Evolutionary conservation across 2,113 vertebrate genomes (phyloP).

Genomic region (Prochilodus magdalenae): DNA sequence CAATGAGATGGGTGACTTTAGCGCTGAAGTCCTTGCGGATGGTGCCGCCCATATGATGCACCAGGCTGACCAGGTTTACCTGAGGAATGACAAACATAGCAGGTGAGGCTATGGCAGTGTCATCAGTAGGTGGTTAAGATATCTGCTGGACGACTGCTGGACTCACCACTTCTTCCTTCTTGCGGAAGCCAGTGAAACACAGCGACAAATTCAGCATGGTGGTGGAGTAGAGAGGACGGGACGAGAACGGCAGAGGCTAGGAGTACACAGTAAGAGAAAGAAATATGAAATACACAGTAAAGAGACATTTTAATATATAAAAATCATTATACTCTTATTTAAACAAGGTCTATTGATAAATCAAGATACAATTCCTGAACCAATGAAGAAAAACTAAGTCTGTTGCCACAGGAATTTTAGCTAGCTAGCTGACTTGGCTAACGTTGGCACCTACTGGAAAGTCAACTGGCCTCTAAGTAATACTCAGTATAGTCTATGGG

Average conservation of each 20-base stretch:
- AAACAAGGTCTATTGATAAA: neutral
- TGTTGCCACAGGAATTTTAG: too few relatives aligned
- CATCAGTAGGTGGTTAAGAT: neutral
- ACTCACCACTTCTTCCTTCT: constrained; percentile 95
- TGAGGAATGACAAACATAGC: constrained; percentile 54
- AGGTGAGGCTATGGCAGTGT: neutral
- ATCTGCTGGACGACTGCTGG: neutral
- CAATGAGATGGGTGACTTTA: constrained; percentile 96
- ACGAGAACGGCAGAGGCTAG: constrained; percentile 93
- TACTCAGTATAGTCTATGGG: too few relatives aligned
- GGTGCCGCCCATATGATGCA: constrained; percentile 97
- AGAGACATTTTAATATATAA: neutral
- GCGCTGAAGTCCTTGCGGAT: constrained; percentile 94
- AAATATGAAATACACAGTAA: neutral
- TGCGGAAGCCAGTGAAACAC: constrained; percentile 96
- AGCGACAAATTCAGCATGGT: constrained; percentile 92
- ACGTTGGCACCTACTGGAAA: too few relatives aligned
- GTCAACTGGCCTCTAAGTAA: too few relatives aligned
- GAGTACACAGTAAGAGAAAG: constrained; percentile 21
- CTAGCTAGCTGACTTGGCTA: too few relatives aligned
- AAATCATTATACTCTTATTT: too few relatives aligned
- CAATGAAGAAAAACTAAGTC: too few relatives aligned
- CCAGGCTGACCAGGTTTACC: constrained; percentile 93
- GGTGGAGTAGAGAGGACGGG: constrained; percentile 90
- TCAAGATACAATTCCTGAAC: too few relatives aligned